These are phyloP conservation scores for Theodoxus fluviatilis DNA, from an alignment of 2,888 invertebrate genomes.

Conservation along the genomic window DNA sequence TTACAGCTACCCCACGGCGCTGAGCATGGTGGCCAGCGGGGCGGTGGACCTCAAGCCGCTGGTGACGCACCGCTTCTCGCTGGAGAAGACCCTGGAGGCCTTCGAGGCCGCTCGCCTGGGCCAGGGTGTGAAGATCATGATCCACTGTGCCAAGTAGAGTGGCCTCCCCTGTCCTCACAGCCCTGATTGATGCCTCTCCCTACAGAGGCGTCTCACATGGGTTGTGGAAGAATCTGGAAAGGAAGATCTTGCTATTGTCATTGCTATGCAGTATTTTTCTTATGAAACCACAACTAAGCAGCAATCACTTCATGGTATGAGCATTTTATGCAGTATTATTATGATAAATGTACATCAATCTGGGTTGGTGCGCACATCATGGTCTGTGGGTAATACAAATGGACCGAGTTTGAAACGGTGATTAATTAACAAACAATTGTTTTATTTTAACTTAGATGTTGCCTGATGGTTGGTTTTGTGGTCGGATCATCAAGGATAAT, in stretches of 20 bases:
- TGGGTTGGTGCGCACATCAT: neutral
- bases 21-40: slow-evolving; percentile 59
- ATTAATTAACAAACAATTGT: neutral
- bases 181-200: no score
- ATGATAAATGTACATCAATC: neutral
- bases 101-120: slow-evolving; percentile 83
- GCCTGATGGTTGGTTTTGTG: neutral
- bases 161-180: no score
- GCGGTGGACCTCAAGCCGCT: slow-evolving; percentile 58
- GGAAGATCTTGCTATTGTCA: no score
- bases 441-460: neutral
- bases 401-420: no score
- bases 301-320: no score
- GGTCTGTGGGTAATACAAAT: no score
- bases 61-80: slow-evolving; percentile 55
- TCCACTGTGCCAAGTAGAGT: slow-evolving; percentile 36
- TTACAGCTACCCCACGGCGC: slow-evolving; percentile 61
- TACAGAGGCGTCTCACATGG: no score
- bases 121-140: slow-evolving; percentile 75
- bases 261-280: no score
- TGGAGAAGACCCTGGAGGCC: slow-evolving; percentile 73
- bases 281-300: neutral
- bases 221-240: no score
- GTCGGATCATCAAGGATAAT: neutral
- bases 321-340: no score